Evolutionary conservation across 2,888 invertebrate species (phyloP).

Genomic region (Chrysina gloriosa): DNA sequence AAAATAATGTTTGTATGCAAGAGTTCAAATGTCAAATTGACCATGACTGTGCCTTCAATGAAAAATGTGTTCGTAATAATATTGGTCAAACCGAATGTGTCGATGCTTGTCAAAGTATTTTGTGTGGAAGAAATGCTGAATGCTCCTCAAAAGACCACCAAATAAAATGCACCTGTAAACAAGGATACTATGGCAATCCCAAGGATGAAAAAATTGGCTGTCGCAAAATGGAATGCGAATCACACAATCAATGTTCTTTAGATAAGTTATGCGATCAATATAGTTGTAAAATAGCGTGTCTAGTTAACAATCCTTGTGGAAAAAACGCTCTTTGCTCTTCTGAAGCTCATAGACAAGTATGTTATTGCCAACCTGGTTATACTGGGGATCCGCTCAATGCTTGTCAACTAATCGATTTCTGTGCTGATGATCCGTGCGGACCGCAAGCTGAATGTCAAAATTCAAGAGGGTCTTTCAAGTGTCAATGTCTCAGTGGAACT

Average conservation of each 20-base stretch:
- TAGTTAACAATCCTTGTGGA: constrained; percentile 86
- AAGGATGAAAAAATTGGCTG: constrained; percentile 83
- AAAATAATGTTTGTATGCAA: constrained; percentile 86
- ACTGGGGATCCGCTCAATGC: constrained; percentile 81
- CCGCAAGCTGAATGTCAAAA: constrained; percentile 85
- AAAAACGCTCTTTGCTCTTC: constrained; percentile 87
- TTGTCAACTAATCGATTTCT: constrained; percentile 83
- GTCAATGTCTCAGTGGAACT: constrained; percentile 80
- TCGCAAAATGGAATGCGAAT: constrained; percentile 81
- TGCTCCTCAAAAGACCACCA: constrained; percentile 80
- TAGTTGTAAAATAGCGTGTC: constrained; percentile 88
- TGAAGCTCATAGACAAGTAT: constrained; percentile 81
- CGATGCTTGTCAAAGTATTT: constrained; percentile 78
- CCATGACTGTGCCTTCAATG: constrained; percentile 78
- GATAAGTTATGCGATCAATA: constrained; percentile 86
- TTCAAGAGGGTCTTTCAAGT: constrained; percentile 82
- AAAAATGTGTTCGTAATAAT: constrained; percentile 77
- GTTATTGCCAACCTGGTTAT: constrained; percentile 89
- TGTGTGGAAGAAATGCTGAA: constrained; percentile 86
- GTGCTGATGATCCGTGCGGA: constrained; percentile 82
- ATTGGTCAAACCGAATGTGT: constrained; percentile 83
- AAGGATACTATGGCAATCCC: constrained; percentile 80
- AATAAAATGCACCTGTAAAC: constrained; percentile 81
- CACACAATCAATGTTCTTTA: constrained; percentile 78
- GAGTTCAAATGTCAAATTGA: constrained; percentile 81